Evolutionary conservation across 2,888 invertebrate species (phyloP).

Genomic region (Timema podura): DNA sequence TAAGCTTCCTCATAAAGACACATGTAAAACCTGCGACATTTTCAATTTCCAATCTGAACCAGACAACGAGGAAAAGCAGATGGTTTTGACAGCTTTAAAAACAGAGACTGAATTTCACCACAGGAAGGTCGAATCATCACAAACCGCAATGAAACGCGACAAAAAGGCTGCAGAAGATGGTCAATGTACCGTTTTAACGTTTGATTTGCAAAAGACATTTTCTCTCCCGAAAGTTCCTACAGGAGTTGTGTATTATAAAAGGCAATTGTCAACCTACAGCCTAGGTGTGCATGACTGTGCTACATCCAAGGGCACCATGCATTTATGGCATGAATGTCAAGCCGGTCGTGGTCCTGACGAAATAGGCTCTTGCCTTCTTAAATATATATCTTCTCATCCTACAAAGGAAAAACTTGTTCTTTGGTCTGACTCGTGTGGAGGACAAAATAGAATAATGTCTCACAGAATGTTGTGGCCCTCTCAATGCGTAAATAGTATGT

Average conservation of each 20-base stretch:
- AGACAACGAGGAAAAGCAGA: too few relatives aligned
- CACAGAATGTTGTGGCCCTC: not conserved
- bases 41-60: not conserved
- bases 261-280: not conserved
- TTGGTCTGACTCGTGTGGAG: constrained; percentile 4
- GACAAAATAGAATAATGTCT: not conserved
- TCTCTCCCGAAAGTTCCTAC: constrained; percentile 7
- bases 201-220: constrained; percentile 8
- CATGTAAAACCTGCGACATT: constrained; percentile 1
- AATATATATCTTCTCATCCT: constrained; percentile 6
- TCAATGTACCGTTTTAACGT: constrained; percentile 3
- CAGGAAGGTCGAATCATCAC: not conserved
- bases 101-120: too few relatives aligned
- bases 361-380: constrained; percentile 11
- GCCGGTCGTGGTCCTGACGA: constrained; percentile 8
- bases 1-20: constrained; percentile 8
- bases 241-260: constrained; percentile 6
- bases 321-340: not conserved
- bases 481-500: not conserved
- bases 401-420: constrained; percentile 5
- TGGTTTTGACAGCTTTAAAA: too few relatives aligned
- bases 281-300: constrained; percentile 10
- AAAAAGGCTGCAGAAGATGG: constrained; percentile 12
- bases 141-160: not conserved
- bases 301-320: constrained; percentile 11